Evolutionary conservation across 2,888 invertebrate genomes (phyloP), one percentile per base, ranked within the genome.

Genomic region (Eucriotettix oculatus): DNA sequence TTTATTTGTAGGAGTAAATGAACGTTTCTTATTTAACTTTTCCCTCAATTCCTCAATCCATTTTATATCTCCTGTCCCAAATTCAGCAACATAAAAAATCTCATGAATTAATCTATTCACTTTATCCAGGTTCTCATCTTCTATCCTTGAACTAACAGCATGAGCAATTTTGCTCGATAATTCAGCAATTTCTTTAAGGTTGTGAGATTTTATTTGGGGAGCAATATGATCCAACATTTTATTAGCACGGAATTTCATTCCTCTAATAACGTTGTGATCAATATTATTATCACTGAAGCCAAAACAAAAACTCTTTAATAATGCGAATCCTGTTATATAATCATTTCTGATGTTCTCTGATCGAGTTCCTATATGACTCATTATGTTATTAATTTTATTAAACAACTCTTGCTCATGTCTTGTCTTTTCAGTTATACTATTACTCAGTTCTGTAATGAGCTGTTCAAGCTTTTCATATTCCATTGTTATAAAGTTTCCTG

Each of bases 341-440:
- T 40, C 58, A 53, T n/a, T n/a, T 17, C 41, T 52, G 10, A 12
- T 17, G 16, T 58, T 56, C 14, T 12, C 59, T 54, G 16, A 61
- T 54, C 10, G n/a, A 43, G 11, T 52, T 57, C 16, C 42, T 16
- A 42, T 12, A 56, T 11, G 54, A 29, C 12, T 58, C 10, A 64
- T 57, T 42, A 63, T 59, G 10, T 59, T 55, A 42, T 59, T 41
- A 42, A 64, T 58, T 29, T 58, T 54, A n/a, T 53, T 57, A 41
- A 64, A 61, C 42, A 64, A 14, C 10, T 63, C 17, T 40, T 29
- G 10, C 56, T 63, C 63, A 58, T 59, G 56, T 42, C 43, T 16
- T 43, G 61, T 60, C 52, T 59, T 58, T 10, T 64, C 62, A n/a
- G 41, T 58, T 17, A 64, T 48, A 43, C 54, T 58, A 44, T 44